These are phyloP conservation scores for Musca domestica DNA, from an alignment of 1,140 invertebrate species.

Conservation along the genomic window DNA sequence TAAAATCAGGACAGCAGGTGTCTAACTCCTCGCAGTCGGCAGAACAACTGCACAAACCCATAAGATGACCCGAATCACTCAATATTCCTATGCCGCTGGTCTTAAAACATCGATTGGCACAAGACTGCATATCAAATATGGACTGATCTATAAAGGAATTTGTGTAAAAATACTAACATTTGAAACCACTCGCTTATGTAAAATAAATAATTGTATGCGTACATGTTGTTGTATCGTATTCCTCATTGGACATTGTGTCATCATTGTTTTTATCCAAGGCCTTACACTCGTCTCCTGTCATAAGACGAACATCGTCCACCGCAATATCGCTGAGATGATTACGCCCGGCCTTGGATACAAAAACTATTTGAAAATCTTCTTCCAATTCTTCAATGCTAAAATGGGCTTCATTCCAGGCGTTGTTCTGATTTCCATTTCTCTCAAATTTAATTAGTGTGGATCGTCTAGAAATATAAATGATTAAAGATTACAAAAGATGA, in stretches of 20 bases:
- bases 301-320: constrained; percentile 46
- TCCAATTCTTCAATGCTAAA: constrained; percentile 43
- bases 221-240: constrained; percentile 9
- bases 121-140: constrained; percentile 34
- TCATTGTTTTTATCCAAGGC: constrained; percentile 19
- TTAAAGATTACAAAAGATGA: no score
- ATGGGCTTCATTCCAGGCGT: constrained; percentile 41
- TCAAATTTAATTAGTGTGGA: constrained; percentile 29
- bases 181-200: neutral
- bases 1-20: constrained; percentile 40
- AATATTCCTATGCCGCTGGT: neutral
- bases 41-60: constrained; percentile 34
- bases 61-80: neutral
- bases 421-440: constrained; percentile 33
- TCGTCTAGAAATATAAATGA: no score
- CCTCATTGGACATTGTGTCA: constrained; percentile 27
- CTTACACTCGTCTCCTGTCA: constrained; percentile 40
- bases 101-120: constrained; percentile 35
- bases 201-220: neutral
- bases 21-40: constrained; percentile 26
- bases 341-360: constrained; percentile 34
- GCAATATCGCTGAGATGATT: constrained; percentile 45
- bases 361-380: constrained; percentile 42
- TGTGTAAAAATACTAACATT: neutral
- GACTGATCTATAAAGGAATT: neutral